These are phyloP conservation scores for Tympanoctomys barrerae DNA, from an alignment of 2,797 vertebrate genomes.

Conservation along the genomic window DNA sequence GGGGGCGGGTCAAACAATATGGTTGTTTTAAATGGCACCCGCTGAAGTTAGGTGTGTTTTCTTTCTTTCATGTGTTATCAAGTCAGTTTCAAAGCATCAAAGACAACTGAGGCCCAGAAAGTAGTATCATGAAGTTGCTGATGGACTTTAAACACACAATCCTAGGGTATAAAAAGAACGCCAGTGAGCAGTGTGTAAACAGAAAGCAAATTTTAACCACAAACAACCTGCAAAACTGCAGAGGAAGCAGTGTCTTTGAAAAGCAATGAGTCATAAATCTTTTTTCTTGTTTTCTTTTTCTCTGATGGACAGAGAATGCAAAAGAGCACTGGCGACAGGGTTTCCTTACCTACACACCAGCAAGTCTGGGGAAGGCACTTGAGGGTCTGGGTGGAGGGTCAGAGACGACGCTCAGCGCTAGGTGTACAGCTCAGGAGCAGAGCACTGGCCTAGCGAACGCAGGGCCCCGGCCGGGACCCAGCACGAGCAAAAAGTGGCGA, in stretches of 20 bases:
- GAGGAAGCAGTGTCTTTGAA: constrained; percentile 80
- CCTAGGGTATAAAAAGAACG: constrained; percentile 77
- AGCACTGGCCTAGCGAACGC: too few species aligned
- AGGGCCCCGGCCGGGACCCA: background rate
- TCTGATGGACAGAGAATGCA: constrained; percentile 69
- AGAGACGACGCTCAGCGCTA: background rate
- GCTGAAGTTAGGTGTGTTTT: background rate
- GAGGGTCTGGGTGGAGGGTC: constrained; percentile 16
- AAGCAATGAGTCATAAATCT: constrained; percentile 82
- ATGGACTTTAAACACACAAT: constrained; percentile 70
- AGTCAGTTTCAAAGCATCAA: constrained; percentile 52
- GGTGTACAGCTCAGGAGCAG: background rate
- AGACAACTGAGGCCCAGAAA: constrained; percentile 53
- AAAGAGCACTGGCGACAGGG: constrained; percentile 37
- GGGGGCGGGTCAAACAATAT: constrained; percentile 47
- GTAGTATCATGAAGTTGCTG: constrained; percentile 43
- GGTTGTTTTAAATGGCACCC: constrained; percentile 53
- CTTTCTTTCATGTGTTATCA: background rate
- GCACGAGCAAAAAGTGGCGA: too few species aligned
- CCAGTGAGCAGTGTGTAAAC: constrained; percentile 77
- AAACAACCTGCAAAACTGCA: constrained; percentile 81
- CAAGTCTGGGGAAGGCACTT: constrained; percentile 54
- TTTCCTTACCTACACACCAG: constrained; percentile 69
- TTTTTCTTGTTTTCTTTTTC: background rate
- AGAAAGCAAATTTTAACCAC: constrained; percentile 75